Percentiles rank a stretch among this genome's conserved stretches.
These are phyloP conservation scores for Anadara kagoshimensis DNA, from an alignment of 1,140 invertebrate species.

Conservation along the genomic window DNA sequence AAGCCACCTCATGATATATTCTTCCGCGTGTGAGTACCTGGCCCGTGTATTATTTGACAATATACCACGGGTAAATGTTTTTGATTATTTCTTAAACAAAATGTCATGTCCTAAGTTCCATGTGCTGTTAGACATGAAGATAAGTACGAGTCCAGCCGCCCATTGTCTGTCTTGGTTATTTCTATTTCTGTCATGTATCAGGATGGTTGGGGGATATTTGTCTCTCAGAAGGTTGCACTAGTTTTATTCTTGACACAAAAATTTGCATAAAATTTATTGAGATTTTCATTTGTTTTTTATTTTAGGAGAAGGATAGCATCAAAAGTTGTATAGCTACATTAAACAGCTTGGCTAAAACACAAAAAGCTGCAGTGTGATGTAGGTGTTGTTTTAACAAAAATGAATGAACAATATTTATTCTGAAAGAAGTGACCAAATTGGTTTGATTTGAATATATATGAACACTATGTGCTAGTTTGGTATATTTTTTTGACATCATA, in stretches of 20 bases:
- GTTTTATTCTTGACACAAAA: not conserved
- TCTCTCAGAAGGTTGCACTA: not conserved
- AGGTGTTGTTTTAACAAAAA: not conserved
- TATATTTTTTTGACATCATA: not conserved
- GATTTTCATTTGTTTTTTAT: slow-evolving; percentile 32
- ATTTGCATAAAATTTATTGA: not conserved
- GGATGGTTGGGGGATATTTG: not conserved
- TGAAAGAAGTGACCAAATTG: not conserved
- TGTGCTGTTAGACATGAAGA: too few relatives aligned
- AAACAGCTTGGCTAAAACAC: slow-evolving; percentile 79
- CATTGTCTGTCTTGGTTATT: too few relatives aligned
- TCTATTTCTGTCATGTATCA: too few relatives aligned
- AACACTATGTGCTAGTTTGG: not conserved
- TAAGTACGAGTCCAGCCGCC: too few relatives aligned
- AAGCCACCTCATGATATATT: too few relatives aligned
- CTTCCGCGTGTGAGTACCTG: too few relatives aligned
- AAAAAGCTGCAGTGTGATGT: not conserved
- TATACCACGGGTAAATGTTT: too few relatives aligned
- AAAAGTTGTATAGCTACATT: slow-evolving; percentile 92
- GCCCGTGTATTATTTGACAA: too few relatives aligned
- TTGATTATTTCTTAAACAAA: too few relatives aligned
- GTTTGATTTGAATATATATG: not conserved
- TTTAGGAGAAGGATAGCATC: slow-evolving; percentile 87
- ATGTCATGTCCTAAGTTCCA: too few relatives aligned
- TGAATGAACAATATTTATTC: not conserved